Base-by-base conservation (phyloP, 2,888 invertebrate genomes). In the Platycnemis pennipes region DNA sequence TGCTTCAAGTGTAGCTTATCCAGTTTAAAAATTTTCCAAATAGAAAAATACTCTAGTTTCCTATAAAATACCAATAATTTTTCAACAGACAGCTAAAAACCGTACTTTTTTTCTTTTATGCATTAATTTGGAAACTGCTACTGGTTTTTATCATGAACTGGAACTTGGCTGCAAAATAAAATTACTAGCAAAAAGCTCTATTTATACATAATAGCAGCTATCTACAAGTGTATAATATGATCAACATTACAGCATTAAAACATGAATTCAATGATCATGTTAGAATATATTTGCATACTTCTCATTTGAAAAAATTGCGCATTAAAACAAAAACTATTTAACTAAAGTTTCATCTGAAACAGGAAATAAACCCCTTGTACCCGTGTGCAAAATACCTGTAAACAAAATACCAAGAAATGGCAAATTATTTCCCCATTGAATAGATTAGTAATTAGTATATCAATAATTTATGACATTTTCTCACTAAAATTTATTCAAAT, bases 1-100 rank as follows among this genome's bases (percentile, higher is more conserved):
- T 77, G 77, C 77, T 37, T 37, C 26, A 77, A 77, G n/a, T 11
- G 37, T 11, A 77, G 77, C 31, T 77, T 16, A 37, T 26, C 37
- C 77, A 77, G 37, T 77, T 37, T 77, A 77, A 31, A 77, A 77
- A 63, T 26, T 37, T 77, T 77, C 37, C 77, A 77, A 77, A 77
- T 77, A 77, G 77, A 77, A 77, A 77, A 77, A 77, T 77, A 77
- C 77, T 77, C 77, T 77, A 77, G 77, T 77, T 37, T n/a, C 16
- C 77, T 77, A 22, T 77, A 37, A 77, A 77, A 77, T 77, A 77
- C 37, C 77, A 77, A 77, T 77, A n/a, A 77, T 13, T 77, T 77
- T 77, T 77, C n/a, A 77, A 77, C 77, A 77, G 77, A 77, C 13
- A 37, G 77, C 77, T 77, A 77, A 77, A n/a, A 37, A 37, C 37